Base-by-base conservation (phyloP, 2,888 invertebrate genomes). In the Drosophila lacicola region DNA sequence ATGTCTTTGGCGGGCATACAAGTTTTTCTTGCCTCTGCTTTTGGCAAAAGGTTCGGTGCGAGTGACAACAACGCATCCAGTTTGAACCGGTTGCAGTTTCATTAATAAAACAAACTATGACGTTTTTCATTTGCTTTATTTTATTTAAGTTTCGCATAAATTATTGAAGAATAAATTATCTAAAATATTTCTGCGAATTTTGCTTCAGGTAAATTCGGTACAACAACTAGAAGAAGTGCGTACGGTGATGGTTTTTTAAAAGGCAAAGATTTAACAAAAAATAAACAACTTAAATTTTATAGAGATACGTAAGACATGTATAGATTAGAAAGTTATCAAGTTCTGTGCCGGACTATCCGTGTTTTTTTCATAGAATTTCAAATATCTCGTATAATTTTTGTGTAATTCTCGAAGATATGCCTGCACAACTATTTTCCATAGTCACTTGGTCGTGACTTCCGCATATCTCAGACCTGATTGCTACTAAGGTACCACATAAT, bases 51-150 rank as follows among this genome's bases (percentile, higher is more conserved):
- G 74, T 72, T 74, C 34, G 51, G 34, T 19, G 34, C 19, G 46
- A 53, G 33, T 29, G n/a, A 25, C 45, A 60, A 39, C 39, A 63
- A 34, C 70, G 63, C 61, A 82, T 76, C 85, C 78, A 72, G 88
- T 84, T 85, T 62, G 45, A 87, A 80, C 85, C 70, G 82, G 85
- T 78, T 82, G 71, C 72, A 78, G 65, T 69, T 29, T 84, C 70
- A 82, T 82, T 82, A 80, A 51, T 73, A 82, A 84, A 84, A 74
- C 80, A 84, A 83, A 82, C 83, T 64, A 57, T 69, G 45, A 51
- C 29, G 51, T 76, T 58, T 70, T 58, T 53, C 29, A 55, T 76
- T 85, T 80, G 60, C 62, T 65, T 73, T 50, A 60, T 75, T 65
- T 57, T 57, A 34, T 44, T 41, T 46, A 49, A 55, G 56, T 63